Evolutionary conservation across 2,888 invertebrate species (phyloP).

Genomic region (Seladonia tumulorum): DNA sequence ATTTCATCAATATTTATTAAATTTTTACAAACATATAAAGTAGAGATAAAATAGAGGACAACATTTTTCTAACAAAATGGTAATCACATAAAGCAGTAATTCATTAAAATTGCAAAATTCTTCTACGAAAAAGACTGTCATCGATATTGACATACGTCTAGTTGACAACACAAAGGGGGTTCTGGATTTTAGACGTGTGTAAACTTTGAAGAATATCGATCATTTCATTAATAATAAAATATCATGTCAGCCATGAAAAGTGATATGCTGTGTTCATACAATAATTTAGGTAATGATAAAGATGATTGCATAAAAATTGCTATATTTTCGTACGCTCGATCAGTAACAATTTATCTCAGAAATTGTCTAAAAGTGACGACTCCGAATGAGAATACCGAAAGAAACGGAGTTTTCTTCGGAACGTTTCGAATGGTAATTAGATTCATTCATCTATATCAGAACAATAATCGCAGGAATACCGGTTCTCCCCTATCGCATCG

Average conservation of each 20-base stretch:
- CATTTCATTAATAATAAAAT: background rate
- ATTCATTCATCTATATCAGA: constrained; percentile 27
- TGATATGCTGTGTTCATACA: too few relatives aligned
- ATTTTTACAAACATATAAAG: too few relatives aligned
- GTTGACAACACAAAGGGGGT: too few relatives aligned
- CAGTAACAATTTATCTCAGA: background rate
- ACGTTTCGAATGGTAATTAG: constrained; percentile 40
- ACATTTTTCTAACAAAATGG: too few relatives aligned
- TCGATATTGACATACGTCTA: too few relatives aligned
- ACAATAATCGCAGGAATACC: constrained; percentile 41
- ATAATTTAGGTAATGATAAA: background rate
- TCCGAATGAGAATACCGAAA: background rate
- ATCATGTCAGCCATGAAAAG: background rate
- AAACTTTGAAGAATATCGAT: too few relatives aligned
- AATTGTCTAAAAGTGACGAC: background rate
- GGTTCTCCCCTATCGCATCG: constrained; percentile 19
- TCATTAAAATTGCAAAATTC: too few relatives aligned
- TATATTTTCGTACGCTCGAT: background rate
- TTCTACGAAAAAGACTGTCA: too few relatives aligned
- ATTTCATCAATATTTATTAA: too few relatives aligned
- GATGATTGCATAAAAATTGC: background rate
- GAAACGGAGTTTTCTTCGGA: constrained; percentile 3
- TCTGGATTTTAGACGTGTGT: too few relatives aligned
- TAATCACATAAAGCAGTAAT: too few relatives aligned
- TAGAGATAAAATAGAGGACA: too few relatives aligned